Base-by-base conservation (phyloP, 2,888 invertebrate genomes). In the Polyommatus icarus region DNA sequence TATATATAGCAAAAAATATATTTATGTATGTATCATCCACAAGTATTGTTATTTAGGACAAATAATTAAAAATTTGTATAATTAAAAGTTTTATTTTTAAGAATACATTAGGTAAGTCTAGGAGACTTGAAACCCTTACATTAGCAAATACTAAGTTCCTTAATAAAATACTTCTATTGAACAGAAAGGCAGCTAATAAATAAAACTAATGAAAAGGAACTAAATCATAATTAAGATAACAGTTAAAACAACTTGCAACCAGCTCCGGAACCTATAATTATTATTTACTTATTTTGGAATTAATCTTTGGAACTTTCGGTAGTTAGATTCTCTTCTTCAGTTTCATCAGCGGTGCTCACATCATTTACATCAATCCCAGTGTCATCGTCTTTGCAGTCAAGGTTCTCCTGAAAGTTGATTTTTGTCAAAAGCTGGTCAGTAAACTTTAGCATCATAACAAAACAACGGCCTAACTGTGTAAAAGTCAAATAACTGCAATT, bases 361-460 rank as follows among this genome's bases (percentile, higher is more conserved):
- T 94, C 94, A 80, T 93, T 92, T 29, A 94, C 90, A 84, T 94
- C 94, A 84, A 94, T 94, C 24, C 94, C 94, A 78, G 95, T 94
- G 83, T 92, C 94, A 84, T 95, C 94, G 79, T 95, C 95, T 83
- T 95, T 95, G 80, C 94, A 84, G 80, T 90, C 95, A 88, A 97
- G 94, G 85, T 97, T 97, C 95, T 96, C 90, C 87, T 95, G 83
- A 54, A 86, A 76, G 59, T 50, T 20, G 61, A 50, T 46, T 18
- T 61, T 24, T 20, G 24, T 24, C 8, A 10, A 24, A 1, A 61
- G 24, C 10, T 67, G 29, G 7, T 67, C 10, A 20, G 0, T 20
- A 59, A 20, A 20, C 46, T 46, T 10, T 59, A 59, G 4, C 3
- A 50, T 15, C 3, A 50, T 50, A 50, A 50, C 3, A 50, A 50